These are phyloP conservation scores for Diceros bicornis DNA, from an alignment of 2,797 vertebrate genomes.

Conservation along the genomic window DNA sequence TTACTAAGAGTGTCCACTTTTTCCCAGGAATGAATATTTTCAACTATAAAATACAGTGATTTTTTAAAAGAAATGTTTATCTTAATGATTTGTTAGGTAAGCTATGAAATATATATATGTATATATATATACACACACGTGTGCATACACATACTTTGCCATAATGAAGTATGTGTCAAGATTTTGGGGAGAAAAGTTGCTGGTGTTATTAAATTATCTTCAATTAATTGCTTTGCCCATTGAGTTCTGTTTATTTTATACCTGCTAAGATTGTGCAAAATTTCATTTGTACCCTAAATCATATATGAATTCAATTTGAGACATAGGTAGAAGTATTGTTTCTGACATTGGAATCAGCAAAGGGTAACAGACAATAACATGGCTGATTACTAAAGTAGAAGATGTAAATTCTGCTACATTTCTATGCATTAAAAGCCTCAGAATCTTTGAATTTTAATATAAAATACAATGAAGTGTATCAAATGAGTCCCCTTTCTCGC, in stretches of 20 bases:
- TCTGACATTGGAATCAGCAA: slow-evolving; percentile 89
- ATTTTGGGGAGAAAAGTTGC: neutral
- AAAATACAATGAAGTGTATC: slow-evolving; percentile 90
- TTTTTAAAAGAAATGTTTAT: neutral
- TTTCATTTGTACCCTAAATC: slow-evolving; percentile 75
- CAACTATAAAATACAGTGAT: neutral
- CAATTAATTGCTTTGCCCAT: slow-evolving; percentile 46
- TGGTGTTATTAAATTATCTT: neutral
- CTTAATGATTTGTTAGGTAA: neutral
- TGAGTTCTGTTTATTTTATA: slow-evolving; percentile 68
- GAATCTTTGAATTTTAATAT: slow-evolving; percentile 89
- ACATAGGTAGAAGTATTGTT: slow-evolving; percentile 88
- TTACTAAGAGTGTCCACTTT: neutral
- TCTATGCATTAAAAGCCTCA: slow-evolving; percentile 90
- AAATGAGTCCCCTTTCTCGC: slow-evolving; percentile 87
- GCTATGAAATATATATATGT: neutral
- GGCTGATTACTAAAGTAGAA: slow-evolving; percentile 89
- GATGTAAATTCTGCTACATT: slow-evolving; percentile 90
- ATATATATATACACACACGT: neutral
- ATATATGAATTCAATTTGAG: slow-evolving; percentile 81
- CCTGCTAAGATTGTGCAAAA: slow-evolving; percentile 60
- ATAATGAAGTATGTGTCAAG: neutral
- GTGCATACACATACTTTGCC: neutral
- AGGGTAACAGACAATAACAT: slow-evolving; percentile 91
- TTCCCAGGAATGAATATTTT: neutral